phyloP scores from a whole-genome alignment of 64 coral and sea anemone species.

The Pocillopora damicornis region DNA sequence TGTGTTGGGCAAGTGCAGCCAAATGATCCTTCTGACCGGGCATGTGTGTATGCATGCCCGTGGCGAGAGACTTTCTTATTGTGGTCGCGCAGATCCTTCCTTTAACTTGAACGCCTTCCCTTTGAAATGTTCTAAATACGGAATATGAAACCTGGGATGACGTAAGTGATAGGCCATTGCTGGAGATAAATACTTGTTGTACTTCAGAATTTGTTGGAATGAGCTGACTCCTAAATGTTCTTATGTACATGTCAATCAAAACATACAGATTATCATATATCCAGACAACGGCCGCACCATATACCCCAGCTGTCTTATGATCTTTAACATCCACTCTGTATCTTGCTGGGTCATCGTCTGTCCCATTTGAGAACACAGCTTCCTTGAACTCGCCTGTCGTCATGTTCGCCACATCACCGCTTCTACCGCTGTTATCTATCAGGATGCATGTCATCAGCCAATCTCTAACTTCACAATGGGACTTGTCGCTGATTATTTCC shows the following conservation, averaged over 20 bases:
- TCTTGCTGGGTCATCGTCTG: conserved; percentile 46
- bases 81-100: conserved; percentile 39
- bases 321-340: conserved; percentile 46
- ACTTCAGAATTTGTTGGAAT: conserved; percentile 2
- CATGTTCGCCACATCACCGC: conserved; percentile 63
- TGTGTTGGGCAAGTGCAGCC: conserved; percentile 61
- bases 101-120: conserved; percentile 40
- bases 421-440: conserved; percentile 66
- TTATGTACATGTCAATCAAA: conserved; percentile 45
- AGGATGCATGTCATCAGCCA: conserved; percentile 43
- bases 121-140: conserved; percentile 45
- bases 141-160: conserved; percentile 53
- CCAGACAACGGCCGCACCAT: conserved; percentile 58
- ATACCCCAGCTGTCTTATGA: conserved; percentile 58
- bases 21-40: conserved; percentile 44
- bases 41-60: conserved; percentile 44
- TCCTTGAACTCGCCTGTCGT: conserved; percentile 51
- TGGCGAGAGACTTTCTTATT: conserved; percentile 49
- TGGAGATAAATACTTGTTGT: conserved; percentile 42
- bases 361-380: conserved; percentile 33
- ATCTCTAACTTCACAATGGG: conserved; percentile 48
- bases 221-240: conserved; percentile 39
- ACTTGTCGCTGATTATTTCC: conserved; percentile 36
- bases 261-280: conserved; percentile 36
- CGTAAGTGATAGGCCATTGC: conserved; percentile 45